phyloP scores from a whole-genome alignment of 1,140 invertebrate species.

The Agraylea sexmaculata region DNA sequence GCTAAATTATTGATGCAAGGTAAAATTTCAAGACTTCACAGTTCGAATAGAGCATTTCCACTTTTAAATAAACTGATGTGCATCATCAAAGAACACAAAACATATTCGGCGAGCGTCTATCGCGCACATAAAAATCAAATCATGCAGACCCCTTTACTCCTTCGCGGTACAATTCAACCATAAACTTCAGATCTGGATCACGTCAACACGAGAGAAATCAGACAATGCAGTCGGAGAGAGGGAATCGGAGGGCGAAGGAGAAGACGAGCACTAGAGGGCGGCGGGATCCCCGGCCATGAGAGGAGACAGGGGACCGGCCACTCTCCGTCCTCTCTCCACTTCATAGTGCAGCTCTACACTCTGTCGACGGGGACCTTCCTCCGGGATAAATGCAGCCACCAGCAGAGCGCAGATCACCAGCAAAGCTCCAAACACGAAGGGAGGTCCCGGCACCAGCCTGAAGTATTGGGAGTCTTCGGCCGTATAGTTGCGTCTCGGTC shows the following conservation, averaged over 20 bases:
- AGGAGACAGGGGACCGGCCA: constrained; percentile 64
- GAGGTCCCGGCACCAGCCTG: constrained; percentile 90
- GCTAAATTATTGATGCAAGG: too few species aligned
- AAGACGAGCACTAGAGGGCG: constrained; percentile 49
- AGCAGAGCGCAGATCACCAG: constrained; percentile 90
- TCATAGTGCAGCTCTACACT: constrained; percentile 67
- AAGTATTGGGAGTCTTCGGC: constrained; percentile 29
- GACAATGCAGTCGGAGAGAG: constrained; percentile 28
- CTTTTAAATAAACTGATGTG: too few species aligned
- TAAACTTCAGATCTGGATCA: too few species aligned
- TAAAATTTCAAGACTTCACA: too few species aligned
- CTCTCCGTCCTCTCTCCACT: constrained; percentile 58
- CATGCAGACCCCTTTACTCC: too few species aligned
- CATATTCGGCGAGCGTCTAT: too few species aligned
- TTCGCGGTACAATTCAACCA: too few species aligned
- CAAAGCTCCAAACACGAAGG: constrained; percentile 97
- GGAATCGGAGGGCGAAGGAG: constrained; percentile 26
- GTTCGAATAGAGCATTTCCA: too few species aligned
- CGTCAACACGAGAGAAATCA: constrained; percentile 9
- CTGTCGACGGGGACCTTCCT: constrained; percentile 41
- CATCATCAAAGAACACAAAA: too few species aligned
- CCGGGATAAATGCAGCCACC: constrained; percentile 85
- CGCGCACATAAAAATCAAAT: too few species aligned
- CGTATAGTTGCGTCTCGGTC: constrained; percentile 23
- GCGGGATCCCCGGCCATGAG: constrained; percentile 65